phyloP scores from a whole-genome alignment of 2,113 vertebrate species.

The Sceloporus tristichus region DNA sequence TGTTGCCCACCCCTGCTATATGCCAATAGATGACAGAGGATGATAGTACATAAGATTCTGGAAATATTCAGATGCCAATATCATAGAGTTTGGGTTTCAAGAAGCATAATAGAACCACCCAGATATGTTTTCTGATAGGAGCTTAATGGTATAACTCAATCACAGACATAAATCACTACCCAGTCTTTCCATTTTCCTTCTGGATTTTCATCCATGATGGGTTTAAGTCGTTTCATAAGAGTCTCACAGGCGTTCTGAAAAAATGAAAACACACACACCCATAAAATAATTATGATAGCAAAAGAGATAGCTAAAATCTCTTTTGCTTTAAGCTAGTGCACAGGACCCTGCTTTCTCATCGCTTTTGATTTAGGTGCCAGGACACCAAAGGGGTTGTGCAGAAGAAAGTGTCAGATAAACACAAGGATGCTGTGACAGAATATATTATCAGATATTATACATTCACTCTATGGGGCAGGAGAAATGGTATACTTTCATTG shows the following conservation, averaged over 20 bases:
- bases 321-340: neutral
- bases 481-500: neutral
- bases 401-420: neutral
- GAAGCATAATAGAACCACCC: neutral
- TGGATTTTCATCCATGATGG: slow-evolving; percentile 81
- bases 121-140: neutral
- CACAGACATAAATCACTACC: slow-evolving; percentile 69
- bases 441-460: neutral
- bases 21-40: neutral
- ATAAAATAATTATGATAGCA: neutral
- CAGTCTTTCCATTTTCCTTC: slow-evolving; percentile 84
- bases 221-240: slow-evolving; percentile 83
- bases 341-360: neutral
- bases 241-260: slow-evolving; percentile 83
- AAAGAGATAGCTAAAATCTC: neutral
- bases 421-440: neutral
- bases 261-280: neutral
- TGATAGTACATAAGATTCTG: neutral
- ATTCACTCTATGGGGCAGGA: neutral
- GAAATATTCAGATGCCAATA: neutral
- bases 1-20: no score
- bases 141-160: neutral
- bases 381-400: neutral
- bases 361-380: neutral
- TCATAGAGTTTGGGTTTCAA: neutral